These are phyloP conservation scores for Agriotes lineatus DNA, from an alignment of 2,888 invertebrate genomes.

Conservation along the genomic window DNA sequence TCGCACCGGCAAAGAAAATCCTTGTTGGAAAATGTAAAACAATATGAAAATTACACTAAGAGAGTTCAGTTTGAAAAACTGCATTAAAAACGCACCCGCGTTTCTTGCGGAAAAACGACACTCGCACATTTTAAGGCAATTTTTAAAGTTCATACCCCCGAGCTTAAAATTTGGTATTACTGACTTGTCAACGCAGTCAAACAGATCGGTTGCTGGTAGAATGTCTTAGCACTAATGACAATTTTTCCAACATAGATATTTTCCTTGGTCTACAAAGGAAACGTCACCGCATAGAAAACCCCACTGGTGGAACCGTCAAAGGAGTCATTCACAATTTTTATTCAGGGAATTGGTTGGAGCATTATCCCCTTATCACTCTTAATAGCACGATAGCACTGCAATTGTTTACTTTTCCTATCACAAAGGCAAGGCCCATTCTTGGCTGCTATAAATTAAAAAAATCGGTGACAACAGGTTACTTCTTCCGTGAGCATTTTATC, in stretches of 20 bases:
- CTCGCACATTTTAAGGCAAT: constrained; percentile 11
- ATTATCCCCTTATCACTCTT: constrained; percentile 26
- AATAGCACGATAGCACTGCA: constrained; percentile 9
- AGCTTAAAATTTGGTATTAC: neutral
- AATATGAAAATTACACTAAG: constrained; percentile 38
- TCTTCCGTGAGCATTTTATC: too few species aligned
- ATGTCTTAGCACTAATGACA: too few species aligned
- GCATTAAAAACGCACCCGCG: constrained; percentile 13
- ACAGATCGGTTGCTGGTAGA: too few species aligned
- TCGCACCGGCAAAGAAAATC: constrained; percentile 36
- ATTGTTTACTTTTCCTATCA: constrained; percentile 19
- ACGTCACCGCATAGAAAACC: constrained; percentile 23
- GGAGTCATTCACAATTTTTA: constrained; percentile 17
- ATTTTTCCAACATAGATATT: neutral
- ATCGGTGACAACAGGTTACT: too few species aligned
- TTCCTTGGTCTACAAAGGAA: constrained; percentile 4
- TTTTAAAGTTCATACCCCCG: neutral
- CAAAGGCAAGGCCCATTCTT: constrained; percentile 9
- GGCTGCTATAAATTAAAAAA: too few species aligned
- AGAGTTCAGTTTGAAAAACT: constrained; percentile 23
- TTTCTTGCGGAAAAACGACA: neutral
- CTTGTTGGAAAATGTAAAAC: constrained; percentile 29
- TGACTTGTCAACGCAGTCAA: neutral
- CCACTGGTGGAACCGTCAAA: neutral
- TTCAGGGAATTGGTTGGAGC: constrained; percentile 19